Conservation (phyloP, 2,888 invertebrate genomes). For the Lithophane leautieri region DNA sequence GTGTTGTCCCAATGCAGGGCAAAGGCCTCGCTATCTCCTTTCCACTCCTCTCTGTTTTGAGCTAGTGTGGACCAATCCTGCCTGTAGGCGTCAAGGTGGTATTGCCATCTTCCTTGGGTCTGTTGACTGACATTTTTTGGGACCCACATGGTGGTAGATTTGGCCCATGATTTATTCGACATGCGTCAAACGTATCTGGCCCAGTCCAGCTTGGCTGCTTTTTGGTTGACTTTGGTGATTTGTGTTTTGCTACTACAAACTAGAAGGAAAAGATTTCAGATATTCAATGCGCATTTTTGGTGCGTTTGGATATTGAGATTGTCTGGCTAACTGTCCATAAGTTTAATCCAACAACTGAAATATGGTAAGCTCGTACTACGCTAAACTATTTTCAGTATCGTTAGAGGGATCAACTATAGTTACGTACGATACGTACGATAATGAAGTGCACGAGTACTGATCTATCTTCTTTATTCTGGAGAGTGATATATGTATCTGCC, state of each 20-base stretch:
- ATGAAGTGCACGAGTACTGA: slow-evolving; percentile 19
- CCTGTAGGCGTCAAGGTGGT: too few relatives aligned
- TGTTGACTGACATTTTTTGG: too few relatives aligned
- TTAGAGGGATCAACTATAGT: slow-evolving; percentile 27
- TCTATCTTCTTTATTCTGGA: slow-evolving; percentile 11
- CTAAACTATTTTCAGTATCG: slow-evolving; percentile 43
- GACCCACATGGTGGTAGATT: too few relatives aligned
- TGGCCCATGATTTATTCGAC: too few relatives aligned
- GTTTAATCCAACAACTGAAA: slow-evolving; percentile 24
- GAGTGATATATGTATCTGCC: slow-evolving; percentile 10
- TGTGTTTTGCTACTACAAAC: background rate
- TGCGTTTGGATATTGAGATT: background rate
- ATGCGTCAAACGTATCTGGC: too few relatives aligned
- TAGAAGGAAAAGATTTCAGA: background rate
- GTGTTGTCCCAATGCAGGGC: too few relatives aligned
- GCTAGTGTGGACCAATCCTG: too few relatives aligned
- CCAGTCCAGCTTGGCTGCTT: too few relatives aligned
- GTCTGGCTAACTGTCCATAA: slow-evolving; percentile 7
- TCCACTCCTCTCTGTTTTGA: too few relatives aligned
- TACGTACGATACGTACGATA: slow-evolving; percentile 5
- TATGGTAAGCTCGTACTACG: slow-evolving; percentile 29
- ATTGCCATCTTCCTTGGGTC: too few relatives aligned
- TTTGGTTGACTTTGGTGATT: too few relatives aligned
- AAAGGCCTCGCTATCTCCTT: too few relatives aligned
- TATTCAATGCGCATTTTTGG: background rate